Evolutionary conservation across 23 tunicate species (phyloP), one percentile per base, ranked within the genome.

Genomic region (Aplidium turbinatum): DNA sequence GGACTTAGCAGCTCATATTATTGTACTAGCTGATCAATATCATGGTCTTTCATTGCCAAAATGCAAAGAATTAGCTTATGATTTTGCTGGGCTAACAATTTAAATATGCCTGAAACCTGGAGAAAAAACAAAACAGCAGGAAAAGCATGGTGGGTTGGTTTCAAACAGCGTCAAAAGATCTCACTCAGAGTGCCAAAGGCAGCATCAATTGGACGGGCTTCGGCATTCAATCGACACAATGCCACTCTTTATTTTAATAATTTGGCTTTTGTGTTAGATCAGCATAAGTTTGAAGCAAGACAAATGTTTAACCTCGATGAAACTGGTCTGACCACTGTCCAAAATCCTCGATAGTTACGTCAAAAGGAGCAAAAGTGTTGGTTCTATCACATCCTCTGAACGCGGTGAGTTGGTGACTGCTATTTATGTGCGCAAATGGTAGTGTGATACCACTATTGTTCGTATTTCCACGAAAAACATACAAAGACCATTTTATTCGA

Each of bases 261-360:
- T 60, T 60, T 60, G 36, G 68, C 68, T 4, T 6, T 11, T 25
- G 68, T 60, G 13, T 60, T 60, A 5, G 68, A 60, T 30, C 35
- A 60, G 31, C n/a, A 60, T 60, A 27, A 60, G 7, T 60, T 60
- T 60, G 68, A 60, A 30, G 68, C 20, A 60, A 60, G 68, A 20
- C 68, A 60, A 60, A 65, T 65, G 19, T 65, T 7, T 26, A 65
- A 65, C 50, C 26, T 65, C 20, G 72, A 65, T 38, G 72, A 65
- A 36, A 65, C 72, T 35, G 72, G 72, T 3, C 24, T 35, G 7
- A 65, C 72, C 25, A 35, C 72, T 19, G 72, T 65, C 3, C 50
- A 65, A 36, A 38, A 35, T 35, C 50, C 50, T 18, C 4, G 38
- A 16, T 65, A 36, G 50, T 65, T 6, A 36, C 72, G 3, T 48